phyloP scores from a whole-genome alignment of 2,113 vertebrate genomes.

The Oxyruncus cristatus region DNA sequence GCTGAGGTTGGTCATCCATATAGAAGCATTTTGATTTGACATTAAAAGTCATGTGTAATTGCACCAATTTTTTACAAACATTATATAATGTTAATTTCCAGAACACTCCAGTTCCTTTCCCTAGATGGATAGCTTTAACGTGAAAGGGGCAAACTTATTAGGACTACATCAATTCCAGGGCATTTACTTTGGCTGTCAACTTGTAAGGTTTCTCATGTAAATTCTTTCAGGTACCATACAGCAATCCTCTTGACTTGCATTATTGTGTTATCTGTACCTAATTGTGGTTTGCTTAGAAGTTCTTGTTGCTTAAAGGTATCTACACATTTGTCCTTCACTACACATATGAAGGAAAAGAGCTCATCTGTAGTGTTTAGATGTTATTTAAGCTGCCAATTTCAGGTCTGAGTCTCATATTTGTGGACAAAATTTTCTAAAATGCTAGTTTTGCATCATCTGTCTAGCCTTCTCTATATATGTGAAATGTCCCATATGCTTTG shows the following conservation, averaged over 20 bases:
- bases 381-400: not conserved
- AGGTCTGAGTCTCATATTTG: not conserved
- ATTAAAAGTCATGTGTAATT: not conserved
- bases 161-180: not conserved
- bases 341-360: accelerated
- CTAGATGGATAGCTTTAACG: not conserved
- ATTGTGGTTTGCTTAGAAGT: not conserved
- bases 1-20: not conserved
- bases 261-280: not conserved
- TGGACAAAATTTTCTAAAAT: not conserved
- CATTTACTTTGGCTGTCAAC: not conserved
- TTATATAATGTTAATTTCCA: not conserved
- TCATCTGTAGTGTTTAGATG: not conserved
- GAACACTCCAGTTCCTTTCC: not conserved
- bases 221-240: not conserved
- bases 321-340: not conserved
- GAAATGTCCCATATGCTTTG: not conserved
- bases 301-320: not conserved
- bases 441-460: not conserved
- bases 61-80: not conserved
- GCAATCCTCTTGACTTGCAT: not conserved
- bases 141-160: not conserved
- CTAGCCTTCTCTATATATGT: not conserved
- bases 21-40: not conserved
- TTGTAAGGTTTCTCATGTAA: not conserved